phyloP scores from a whole-genome alignment of 37 sponge, comb jelly and placozoan genomes.

The Corticium candelabrum region DNA sequence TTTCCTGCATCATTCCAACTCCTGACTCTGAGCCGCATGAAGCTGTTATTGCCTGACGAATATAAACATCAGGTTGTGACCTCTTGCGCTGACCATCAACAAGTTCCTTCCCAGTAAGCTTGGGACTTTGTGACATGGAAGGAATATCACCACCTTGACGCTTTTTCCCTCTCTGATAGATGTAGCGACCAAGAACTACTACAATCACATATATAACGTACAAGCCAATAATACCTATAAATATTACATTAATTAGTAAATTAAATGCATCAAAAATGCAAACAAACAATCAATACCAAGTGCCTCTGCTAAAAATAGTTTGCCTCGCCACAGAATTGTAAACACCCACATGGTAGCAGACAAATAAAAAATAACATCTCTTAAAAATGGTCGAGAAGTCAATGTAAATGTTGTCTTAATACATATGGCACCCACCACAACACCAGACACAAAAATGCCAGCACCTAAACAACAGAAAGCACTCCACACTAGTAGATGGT shows the following conservation, averaged over 20 bases:
- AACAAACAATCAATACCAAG: constrained; percentile 33
- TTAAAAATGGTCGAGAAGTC: constrained; percentile 80
- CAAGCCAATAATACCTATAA: constrained; percentile 56
- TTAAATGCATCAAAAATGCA: too few relatives aligned
- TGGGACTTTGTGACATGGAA: too few relatives aligned
- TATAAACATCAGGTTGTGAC: background rate
- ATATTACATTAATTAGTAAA: background rate
- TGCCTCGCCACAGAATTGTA: constrained; percentile 63
- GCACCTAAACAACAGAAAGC: constrained; percentile 62
- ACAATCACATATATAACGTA: constrained; percentile 80
- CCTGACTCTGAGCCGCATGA: background rate
- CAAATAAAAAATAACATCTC: constrained; percentile 89
- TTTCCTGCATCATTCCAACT: background rate
- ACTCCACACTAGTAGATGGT: too few relatives aligned
- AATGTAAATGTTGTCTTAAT: constrained; percentile 60
- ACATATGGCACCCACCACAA: constrained; percentile 79
- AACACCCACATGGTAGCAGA: constrained; percentile 76
- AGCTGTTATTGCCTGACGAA: background rate
- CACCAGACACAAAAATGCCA: constrained; percentile 90
- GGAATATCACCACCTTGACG: background rate
- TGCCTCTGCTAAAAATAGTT: constrained; percentile 41
- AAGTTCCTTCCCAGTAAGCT: too few relatives aligned
- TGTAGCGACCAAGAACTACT: constrained; percentile 72
- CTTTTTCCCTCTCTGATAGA: constrained; percentile 66
- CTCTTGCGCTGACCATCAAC: background rate